Conservation (phyloP, 2,888 invertebrate genomes). For the Rapana venosa region DNA sequence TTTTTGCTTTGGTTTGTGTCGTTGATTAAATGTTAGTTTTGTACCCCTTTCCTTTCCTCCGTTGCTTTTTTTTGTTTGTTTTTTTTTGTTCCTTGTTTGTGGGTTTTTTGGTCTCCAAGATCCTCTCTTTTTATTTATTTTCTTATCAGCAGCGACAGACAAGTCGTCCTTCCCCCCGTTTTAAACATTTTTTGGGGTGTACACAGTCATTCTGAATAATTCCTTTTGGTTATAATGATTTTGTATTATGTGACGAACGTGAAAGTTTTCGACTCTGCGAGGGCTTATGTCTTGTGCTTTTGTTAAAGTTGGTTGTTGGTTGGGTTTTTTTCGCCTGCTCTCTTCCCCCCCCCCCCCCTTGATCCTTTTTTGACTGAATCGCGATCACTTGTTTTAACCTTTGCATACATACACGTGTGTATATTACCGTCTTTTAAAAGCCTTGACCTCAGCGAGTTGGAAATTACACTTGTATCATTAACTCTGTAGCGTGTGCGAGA, state of each 20-base stretch:
- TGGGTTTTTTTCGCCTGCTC: neutral
- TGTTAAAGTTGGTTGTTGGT: neutral
- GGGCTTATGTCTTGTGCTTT: neutral
- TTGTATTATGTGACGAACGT: neutral
- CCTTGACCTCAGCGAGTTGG: conserved; percentile 22
- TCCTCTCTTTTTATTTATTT: no score
- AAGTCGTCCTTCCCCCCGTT: neutral
- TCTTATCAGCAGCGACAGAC: neutral
- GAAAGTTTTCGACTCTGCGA: neutral
- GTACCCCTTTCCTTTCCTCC: neutral
- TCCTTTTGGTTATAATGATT: neutral
- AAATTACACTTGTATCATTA: neutral
- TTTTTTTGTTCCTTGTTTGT: neutral
- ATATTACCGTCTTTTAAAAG: neutral
- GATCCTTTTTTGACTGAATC: neutral
- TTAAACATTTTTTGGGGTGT: neutral
- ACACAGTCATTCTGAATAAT: conserved; percentile 15
- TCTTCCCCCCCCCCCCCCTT: neutral
- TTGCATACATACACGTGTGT: neutral
- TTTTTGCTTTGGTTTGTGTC: no score
- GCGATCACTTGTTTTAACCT: neutral
- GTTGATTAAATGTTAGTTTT: no score
- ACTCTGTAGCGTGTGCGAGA: conserved; percentile 12
- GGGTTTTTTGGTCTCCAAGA: neutral
- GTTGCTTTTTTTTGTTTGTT: neutral